phyloP scores from a whole-genome alignment of 2,113 vertebrate species.

The Triplophysa rosa region DNA sequence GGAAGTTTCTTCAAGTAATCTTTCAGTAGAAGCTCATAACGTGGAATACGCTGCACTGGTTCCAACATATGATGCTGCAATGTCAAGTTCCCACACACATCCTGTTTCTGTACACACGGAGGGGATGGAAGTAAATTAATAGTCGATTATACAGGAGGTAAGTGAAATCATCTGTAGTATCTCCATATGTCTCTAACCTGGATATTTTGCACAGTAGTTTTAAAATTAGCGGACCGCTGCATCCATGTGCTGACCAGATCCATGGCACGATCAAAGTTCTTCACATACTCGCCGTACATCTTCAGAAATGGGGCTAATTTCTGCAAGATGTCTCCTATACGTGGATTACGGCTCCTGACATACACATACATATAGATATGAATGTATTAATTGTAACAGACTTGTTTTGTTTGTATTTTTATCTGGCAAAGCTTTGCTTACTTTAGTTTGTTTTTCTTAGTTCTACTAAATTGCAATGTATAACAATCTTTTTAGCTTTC shows the following conservation, averaged over 20 bases:
- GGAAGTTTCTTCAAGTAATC: slow-evolving; percentile 96
- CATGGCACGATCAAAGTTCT: slow-evolving; percentile 95
- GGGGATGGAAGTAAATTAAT: slow-evolving; percentile 20
- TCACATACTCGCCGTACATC: slow-evolving; percentile 98
- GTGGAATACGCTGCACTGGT: slow-evolving; percentile 94
- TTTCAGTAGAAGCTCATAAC: slow-evolving; percentile 92
- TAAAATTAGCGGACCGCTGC: slow-evolving; percentile 86
- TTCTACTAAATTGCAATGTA: no score
- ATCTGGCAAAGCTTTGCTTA: no score
- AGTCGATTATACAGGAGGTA: neutral
- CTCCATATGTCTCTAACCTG: slow-evolving; percentile 74
- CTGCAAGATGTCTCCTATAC: slow-evolving; percentile 94
- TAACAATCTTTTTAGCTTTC: no score
- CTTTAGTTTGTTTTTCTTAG: no score
- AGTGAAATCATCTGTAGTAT: neutral
- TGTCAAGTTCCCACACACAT: slow-evolving; percentile 92
- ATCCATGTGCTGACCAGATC: slow-evolving; percentile 90
- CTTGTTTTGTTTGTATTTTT: no score
- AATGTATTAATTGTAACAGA: neutral
- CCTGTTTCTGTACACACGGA: slow-evolving; percentile 81
- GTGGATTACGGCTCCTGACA: slow-evolving; percentile 84
- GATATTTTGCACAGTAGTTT: slow-evolving; percentile 86
- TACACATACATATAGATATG: slow-evolving; percentile 11
- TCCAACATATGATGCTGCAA: slow-evolving; percentile 98
- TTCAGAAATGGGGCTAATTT: slow-evolving; percentile 97